Evolutionary conservation across 2,888 invertebrate genomes (phyloP).

Genomic region (Cataglyphis rosenhaueri): DNA sequence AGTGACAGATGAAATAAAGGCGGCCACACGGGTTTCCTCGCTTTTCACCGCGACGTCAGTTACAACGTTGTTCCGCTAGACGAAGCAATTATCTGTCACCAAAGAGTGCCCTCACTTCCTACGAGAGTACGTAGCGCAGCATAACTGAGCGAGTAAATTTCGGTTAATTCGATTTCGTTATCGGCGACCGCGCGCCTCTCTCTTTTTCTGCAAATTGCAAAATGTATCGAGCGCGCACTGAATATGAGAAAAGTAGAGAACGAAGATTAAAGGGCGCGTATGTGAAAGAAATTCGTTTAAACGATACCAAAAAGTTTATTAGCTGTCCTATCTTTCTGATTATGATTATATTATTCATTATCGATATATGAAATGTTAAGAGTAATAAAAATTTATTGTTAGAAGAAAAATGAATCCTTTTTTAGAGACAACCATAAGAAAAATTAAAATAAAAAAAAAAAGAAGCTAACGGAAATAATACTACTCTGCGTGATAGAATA

Average conservation of each 20-base stretch:
- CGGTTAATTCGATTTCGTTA: conserved; percentile 70
- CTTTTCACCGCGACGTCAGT: conserved; percentile 73
- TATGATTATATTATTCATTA: background rate
- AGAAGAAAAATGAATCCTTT: background rate
- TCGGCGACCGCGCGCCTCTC: background rate
- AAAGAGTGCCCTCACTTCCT: conserved; percentile 67
- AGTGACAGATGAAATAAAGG: conserved; percentile 64
- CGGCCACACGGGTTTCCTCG: conserved; percentile 61
- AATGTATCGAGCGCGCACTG: conserved; percentile 23
- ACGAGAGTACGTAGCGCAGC: conserved; percentile 39
- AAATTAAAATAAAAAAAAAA: background rate
- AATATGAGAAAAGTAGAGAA: conserved; percentile 37
- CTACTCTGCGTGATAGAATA: background rate
- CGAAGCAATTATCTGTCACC: conserved; percentile 73
- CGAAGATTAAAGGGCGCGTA: conserved; percentile 14
- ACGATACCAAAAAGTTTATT: conserved; percentile 3
- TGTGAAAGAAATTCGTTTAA: conserved; percentile 15
- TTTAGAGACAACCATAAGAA: background rate
- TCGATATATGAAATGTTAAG: background rate
- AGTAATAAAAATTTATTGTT: background rate
- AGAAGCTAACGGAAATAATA: background rate
- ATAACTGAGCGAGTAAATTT: conserved; percentile 57
- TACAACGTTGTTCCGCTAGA: conserved; percentile 71
- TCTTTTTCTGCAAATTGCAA: conserved; percentile 35
- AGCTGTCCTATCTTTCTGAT: background rate